These are phyloP conservation scores for Chloroceryle inda DNA, from an alignment of 2,797 vertebrate genomes.

Conservation along the genomic window DNA sequence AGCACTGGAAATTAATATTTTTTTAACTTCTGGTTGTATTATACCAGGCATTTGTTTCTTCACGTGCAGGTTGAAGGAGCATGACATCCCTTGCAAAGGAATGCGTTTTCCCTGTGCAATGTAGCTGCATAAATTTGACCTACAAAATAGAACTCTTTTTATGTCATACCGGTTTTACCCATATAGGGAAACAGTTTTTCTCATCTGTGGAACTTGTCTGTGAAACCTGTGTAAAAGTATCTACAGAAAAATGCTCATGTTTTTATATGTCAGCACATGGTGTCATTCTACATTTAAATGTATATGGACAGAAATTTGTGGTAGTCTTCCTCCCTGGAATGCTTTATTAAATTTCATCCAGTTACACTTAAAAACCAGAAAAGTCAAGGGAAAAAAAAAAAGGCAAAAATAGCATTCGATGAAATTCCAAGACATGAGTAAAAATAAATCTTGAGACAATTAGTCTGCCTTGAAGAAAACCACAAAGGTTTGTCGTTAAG, in stretches of 20 bases:
- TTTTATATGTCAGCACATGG: not conserved
- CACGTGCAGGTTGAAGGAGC: not conserved
- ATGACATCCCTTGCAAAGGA: not conserved
- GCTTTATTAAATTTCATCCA: not conserved
- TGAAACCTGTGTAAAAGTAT: not conserved
- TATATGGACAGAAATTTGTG: not conserved
- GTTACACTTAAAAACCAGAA: not conserved
- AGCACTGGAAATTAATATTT: not conserved
- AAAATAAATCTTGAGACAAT: not conserved
- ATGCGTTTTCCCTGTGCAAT: not conserved
- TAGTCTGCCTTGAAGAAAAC: not conserved
- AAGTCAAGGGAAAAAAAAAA: accelerated
- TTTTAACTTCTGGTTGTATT: not conserved
- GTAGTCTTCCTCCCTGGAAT: not conserved
- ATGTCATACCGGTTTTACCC: not conserved
- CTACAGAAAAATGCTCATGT: not conserved
- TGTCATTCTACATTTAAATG: not conserved
- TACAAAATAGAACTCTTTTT: not conserved
- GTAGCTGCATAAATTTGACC: not conserved
- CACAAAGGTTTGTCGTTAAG: not conserved
- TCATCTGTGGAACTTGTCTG: not conserved
- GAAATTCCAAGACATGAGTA: not conserved
- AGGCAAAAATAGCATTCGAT: not conserved
- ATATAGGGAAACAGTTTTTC: not conserved
- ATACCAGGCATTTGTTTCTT: not conserved